phyloP scores from a whole-genome alignment of 2,113 vertebrate genomes.

The Suncus etruscus region DNA sequence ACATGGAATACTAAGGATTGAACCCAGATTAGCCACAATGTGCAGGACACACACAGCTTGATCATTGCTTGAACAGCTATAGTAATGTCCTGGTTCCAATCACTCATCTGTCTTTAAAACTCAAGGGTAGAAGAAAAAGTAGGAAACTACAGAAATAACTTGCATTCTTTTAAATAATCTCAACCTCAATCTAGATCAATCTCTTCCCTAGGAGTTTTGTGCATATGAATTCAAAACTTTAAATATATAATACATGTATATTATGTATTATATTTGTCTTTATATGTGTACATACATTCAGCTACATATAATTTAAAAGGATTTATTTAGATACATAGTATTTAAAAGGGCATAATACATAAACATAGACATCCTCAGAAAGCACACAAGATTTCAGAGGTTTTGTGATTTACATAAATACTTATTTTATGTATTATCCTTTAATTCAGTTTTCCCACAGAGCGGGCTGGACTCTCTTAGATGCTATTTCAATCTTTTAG shows the following conservation, averaged over 20 bases:
- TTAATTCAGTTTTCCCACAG: background rate
- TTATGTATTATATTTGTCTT: background rate
- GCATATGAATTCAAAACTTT: background rate
- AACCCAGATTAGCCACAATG: too few relatives aligned
- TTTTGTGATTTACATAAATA: conserved; percentile 12
- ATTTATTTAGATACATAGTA: too few relatives aligned
- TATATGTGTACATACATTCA: background rate
- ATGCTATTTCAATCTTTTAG: background rate
- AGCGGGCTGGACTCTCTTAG: background rate
- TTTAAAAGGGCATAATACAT: background rate
- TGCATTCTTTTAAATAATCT: background rate
- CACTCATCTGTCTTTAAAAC: background rate
- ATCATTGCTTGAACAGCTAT: too few relatives aligned
- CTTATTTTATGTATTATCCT: conserved; percentile 12
- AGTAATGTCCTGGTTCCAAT: too few relatives aligned
- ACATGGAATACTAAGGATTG: too few relatives aligned
- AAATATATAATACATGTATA: background rate
- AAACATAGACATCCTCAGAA: background rate
- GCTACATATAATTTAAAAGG: background rate
- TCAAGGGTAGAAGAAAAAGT: background rate
- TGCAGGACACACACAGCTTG: too few relatives aligned
- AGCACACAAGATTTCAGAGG: background rate
- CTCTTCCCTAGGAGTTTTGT: background rate
- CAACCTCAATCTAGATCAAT: too few relatives aligned
- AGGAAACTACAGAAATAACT: background rate